Conservation (phyloP, 2,797 vertebrate genomes). For the Huso huso region DNA sequence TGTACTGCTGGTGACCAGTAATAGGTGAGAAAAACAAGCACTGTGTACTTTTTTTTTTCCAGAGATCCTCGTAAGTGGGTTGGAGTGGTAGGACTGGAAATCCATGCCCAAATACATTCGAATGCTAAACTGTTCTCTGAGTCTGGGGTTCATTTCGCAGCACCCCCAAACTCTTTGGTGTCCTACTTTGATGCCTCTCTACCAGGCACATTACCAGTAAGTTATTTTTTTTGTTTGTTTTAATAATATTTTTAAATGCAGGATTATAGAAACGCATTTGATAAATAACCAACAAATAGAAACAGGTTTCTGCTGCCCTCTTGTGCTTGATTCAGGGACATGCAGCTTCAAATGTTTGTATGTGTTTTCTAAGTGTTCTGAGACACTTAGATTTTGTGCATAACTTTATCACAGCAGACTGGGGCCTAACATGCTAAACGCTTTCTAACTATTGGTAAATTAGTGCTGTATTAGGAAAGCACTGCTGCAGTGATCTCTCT, state of each 20-base stretch:
- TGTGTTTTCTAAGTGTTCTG: too few relatives aligned
- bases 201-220: constrained; percentile 92
- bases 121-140: constrained; percentile 89
- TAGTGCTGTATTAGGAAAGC: too few relatives aligned
- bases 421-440: too few relatives aligned
- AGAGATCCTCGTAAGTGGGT: constrained; percentile 64
- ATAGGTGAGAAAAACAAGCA: not conserved
- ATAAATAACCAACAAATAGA: too few relatives aligned
- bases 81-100: constrained; percentile 89
- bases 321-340: too few relatives aligned
- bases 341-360: too few relatives aligned
- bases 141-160: constrained; percentile 74
- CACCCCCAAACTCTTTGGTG: constrained; percentile 88
- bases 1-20: not conserved
- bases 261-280: too few relatives aligned
- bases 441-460: too few relatives aligned
- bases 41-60: constrained; percentile 25
- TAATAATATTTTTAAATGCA: not conserved
- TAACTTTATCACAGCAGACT: too few relatives aligned
- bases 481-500: too few relatives aligned
- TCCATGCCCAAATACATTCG: constrained; percentile 91
- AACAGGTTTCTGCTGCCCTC: too few relatives aligned
- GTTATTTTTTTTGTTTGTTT: constrained; percentile 30
- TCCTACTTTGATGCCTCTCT: constrained; percentile 94
- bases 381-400: too few relatives aligned